Conservation (phyloP, 2,797 vertebrate species). For the Iguana delicatissima region DNA sequence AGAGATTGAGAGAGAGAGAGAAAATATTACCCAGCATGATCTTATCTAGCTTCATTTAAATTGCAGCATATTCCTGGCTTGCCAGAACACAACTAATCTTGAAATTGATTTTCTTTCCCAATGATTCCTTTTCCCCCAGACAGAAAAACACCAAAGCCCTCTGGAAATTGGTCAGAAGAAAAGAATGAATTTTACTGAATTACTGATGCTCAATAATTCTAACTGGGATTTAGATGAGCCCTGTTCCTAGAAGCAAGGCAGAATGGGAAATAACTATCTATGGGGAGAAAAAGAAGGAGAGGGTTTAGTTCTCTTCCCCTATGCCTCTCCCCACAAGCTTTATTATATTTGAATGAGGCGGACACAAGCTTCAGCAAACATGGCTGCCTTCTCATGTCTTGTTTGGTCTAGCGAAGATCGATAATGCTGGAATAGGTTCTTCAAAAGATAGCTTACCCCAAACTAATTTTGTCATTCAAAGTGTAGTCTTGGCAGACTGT, state of each 20-base stretch:
- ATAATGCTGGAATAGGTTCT: no score
- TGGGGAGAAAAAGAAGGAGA: not conserved
- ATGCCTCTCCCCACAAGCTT: not conserved
- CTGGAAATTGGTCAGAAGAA: not conserved
- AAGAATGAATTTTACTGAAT: constrained; percentile 16
- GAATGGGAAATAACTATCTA: not conserved
- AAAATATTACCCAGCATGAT: constrained; percentile 22
- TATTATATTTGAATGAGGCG: no score
- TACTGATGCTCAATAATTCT: not conserved
- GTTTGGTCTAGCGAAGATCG: not conserved
- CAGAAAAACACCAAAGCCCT: not conserved
- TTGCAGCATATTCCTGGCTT: constrained; percentile 14
- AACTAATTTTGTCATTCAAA: not conserved
- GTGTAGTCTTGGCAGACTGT: no score
- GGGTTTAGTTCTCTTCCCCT: not conserved
- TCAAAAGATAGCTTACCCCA: not conserved
- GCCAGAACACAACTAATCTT: constrained; percentile 14
- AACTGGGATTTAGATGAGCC: constrained; percentile 4
- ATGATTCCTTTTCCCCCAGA: not conserved
- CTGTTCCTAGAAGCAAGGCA: not conserved
- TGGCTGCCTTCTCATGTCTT: not conserved
- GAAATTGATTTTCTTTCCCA: constrained; percentile 27
- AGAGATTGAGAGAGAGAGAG: no score
- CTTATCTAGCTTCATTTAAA: constrained; percentile 17
- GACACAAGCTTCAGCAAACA: not conserved